These are phyloP conservation scores for Mythimna loreyi DNA, from an alignment of 2,888 invertebrate genomes.

Conservation along the genomic window DNA sequence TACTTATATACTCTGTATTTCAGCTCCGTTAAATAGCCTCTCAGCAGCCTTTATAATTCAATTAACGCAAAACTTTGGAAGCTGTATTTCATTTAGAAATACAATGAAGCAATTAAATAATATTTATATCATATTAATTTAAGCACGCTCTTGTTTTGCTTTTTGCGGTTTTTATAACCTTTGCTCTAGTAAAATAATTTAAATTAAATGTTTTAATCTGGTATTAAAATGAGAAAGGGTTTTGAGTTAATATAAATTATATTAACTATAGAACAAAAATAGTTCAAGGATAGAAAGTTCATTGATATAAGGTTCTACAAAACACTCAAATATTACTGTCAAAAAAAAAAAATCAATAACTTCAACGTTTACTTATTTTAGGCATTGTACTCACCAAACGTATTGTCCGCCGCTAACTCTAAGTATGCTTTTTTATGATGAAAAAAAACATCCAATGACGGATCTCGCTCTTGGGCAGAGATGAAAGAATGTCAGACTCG, in stretches of 20 bases:
- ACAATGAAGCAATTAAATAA: slow-evolving; percentile 25
- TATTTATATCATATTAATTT: slow-evolving; percentile 2
- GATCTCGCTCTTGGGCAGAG: no score
- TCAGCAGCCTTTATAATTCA: slow-evolving; percentile 32
- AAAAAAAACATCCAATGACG: no score
- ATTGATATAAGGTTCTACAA: no score
- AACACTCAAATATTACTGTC: no score
- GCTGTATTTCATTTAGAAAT: slow-evolving; percentile 22
- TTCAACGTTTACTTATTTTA: no score
- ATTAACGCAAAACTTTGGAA: slow-evolving; percentile 30
- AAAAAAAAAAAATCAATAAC: no score
- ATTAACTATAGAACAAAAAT: no score
- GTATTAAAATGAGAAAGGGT: neutral
- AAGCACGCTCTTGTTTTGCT: neutral
- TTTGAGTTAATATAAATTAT: neutral
- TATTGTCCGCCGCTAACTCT: no score
- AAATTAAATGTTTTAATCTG: slow-evolving; percentile 3
- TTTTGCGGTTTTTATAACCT: neutral
- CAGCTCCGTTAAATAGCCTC: slow-evolving; percentile 4
- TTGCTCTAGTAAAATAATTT: neutral
- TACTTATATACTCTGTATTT: neutral
- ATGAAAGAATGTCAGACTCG: no score
- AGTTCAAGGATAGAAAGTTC: no score
- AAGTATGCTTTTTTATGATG: no score
- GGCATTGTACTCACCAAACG: no score